Evolutionary conservation across 2,797 vertebrate genomes (phyloP), one percentile per base, ranked within the genome.

Genomic region (Antrozous pallidus): DNA sequence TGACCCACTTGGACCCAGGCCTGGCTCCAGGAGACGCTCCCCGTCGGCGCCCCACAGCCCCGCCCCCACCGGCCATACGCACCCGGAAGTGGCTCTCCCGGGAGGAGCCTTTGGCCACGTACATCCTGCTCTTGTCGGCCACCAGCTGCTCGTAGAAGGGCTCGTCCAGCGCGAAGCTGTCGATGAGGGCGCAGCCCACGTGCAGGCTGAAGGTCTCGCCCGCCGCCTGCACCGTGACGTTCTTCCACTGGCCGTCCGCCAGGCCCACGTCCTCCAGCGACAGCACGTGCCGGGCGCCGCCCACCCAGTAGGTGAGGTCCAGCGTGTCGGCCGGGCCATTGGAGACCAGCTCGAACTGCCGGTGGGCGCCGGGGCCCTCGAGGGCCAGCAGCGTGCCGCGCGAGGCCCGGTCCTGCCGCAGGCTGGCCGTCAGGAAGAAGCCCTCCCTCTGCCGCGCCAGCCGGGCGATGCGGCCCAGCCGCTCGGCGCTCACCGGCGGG

Each of bases 241-340:
- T 99, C 98, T 99, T 99, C 99, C 99, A 99, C 89, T 99, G 99
- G 0, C 99, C 99, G 97, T 99, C 99, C 0, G 99, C 99, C 75
- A 99, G 98, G 97, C 99, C 99, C 97, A 99, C 99, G 0, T 99
- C 99, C 98, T 99, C 99, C 85, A 99, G 98, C 20, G 99, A 99
- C 96, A 99, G 98, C 84, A 99, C 97, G 0, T 99, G 99, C 97
- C 98, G 99, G 5, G 98, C 97, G 94, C 99, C 99, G 12, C 99
- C 99, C 69, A 98, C 96, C 99, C 99, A 99, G 97, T 99, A 99
- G 63, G 98, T 98, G 94, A 99, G 98, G 97, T 99, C 99, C 98
- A 99, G 98, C 17, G 99, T 99, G 98, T 99, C 99, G 69, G 99
- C 98, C 1, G 98, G 98, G 82, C 99, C 99, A 4, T 99, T 99